Conservation (phyloP, 2,113 vertebrate genomes). For the Plectropomus leopardus region DNA sequence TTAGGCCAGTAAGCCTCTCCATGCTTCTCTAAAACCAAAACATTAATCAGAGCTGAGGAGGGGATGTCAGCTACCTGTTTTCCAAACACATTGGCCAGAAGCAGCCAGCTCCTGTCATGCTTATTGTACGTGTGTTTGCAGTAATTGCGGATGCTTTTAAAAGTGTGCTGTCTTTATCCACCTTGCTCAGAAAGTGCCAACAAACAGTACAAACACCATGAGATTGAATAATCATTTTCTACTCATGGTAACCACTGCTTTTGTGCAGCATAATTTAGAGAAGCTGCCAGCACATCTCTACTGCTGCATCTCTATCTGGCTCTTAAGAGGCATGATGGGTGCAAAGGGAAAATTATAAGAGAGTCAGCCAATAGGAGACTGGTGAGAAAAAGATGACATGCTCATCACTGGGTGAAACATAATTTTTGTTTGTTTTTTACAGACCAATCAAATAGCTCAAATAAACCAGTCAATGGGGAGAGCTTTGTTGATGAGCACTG, state of each 20-base stretch:
- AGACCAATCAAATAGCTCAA: neutral
- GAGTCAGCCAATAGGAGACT: conserved; percentile 1
- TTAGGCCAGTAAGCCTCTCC: neutral
- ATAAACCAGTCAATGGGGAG: conserved; percentile 3
- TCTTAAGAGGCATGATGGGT: conserved; percentile 16
- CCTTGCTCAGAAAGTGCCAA: conserved; percentile 33
- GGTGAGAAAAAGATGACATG: neutral
- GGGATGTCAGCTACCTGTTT: conserved; percentile 38
- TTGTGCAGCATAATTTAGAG: conserved; percentile 20
- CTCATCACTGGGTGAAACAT: neutral
- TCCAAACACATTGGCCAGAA: conserved; percentile 13
- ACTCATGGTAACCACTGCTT: conserved; percentile 28
- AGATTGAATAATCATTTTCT: conserved; percentile 47
- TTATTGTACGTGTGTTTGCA: conserved; percentile 31
- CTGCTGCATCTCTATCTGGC: neutral
- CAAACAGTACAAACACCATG: conserved; percentile 21
- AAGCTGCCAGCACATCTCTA: conserved; percentile 19
- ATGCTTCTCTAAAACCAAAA: conserved; percentile 23
- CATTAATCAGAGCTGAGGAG: conserved; percentile 35
- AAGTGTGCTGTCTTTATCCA: conserved; percentile 28
- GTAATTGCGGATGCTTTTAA: conserved; percentile 46
- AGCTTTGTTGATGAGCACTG: neutral
- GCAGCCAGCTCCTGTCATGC: conserved; percentile 14
- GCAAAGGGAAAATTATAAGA: conserved; percentile 6
- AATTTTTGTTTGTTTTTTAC: neutral